These are phyloP conservation scores for Rhinoderma darwinii DNA, from an alignment of 2,113 vertebrate genomes.

Conservation along the genomic window DNA sequence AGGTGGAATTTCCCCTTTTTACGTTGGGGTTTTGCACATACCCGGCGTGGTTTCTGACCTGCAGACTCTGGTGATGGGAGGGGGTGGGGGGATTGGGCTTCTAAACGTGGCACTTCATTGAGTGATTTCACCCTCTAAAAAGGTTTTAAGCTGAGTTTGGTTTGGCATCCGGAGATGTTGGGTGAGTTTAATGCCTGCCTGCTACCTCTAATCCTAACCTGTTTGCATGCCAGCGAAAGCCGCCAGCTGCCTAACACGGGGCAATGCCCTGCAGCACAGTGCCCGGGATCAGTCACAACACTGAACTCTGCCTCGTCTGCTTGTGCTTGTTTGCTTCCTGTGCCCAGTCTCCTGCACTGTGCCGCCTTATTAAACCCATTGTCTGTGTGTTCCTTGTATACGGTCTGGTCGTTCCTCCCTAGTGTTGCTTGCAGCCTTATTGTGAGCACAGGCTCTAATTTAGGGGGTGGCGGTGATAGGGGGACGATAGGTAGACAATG, in stretches of 20 bases:
- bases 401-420: neutral
- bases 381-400: neutral
- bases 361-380: neutral
- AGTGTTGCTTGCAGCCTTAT: neutral
- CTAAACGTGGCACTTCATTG: constrained; percentile 37
- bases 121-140: constrained; percentile 56
- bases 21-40: too few relatives aligned
- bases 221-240: constrained; percentile 8
- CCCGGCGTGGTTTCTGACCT: neutral
- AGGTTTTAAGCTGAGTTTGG: constrained; percentile 55
- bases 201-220: constrained; percentile 31
- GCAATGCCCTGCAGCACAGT: neutral
- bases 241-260: constrained; percentile 29
- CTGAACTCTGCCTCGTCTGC: neutral
- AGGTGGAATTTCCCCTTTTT: too few relatives aligned
- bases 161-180: constrained; percentile 50
- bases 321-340: neutral
- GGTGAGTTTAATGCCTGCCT: constrained; percentile 53
- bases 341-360: neutral
- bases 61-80: constrained; percentile 26
- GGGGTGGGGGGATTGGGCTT: neutral
- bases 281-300: neutral
- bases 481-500: neutral
- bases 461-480: neutral
- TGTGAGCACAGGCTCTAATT: neutral